A percentile compares a stretch with the other conserved stretches of the same genome.
These are phyloP conservation scores for Drosophila austrosaltans DNA, from an alignment of 2,888 invertebrate species.

Conservation along the genomic window DNA sequence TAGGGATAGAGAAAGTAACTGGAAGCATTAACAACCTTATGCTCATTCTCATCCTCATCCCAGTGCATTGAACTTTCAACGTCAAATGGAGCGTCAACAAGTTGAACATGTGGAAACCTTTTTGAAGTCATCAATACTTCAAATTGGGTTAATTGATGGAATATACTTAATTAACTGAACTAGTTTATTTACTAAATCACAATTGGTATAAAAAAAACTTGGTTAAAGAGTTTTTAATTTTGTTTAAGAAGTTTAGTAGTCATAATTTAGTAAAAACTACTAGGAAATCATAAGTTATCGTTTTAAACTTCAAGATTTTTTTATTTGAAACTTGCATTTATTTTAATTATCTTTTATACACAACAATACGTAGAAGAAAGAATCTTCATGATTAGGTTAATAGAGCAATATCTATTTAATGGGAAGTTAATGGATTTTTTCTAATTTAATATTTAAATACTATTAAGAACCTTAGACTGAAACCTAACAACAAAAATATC, in stretches of 20 bases:
- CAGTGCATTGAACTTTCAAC: constrained; percentile 75
- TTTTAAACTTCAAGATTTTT: too few species aligned
- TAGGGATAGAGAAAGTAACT: neutral
- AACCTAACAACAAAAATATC: too few species aligned
- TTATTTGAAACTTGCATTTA: neutral
- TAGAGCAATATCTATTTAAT: too few species aligned
- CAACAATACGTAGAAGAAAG: too few species aligned
- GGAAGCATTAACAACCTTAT: neutral
- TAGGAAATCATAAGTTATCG: neutral
- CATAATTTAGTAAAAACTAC: neutral
- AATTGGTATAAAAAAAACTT: too few species aligned
- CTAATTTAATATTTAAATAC: too few species aligned
- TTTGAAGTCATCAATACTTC: constrained; percentile 57
- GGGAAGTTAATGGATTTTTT: too few species aligned
- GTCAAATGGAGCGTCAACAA: constrained; percentile 73
- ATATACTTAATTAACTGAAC: constrained; percentile 30
- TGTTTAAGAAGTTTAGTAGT: too few species aligned
- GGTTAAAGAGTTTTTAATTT: too few species aligned
- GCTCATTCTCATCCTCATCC: neutral
- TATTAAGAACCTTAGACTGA: too few species aligned
- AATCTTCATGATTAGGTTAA: too few species aligned
- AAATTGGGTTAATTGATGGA: constrained; percentile 57
- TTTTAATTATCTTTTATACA: too few species aligned
- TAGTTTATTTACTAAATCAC: neutral
- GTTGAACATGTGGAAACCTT: constrained; percentile 53